A percentile compares a stretch with the other conserved stretches of the same genome.
Evolutionary conservation across 2,797 vertebrate species (phyloP).

Genomic region (Allenopithecus nigroviridis): DNA sequence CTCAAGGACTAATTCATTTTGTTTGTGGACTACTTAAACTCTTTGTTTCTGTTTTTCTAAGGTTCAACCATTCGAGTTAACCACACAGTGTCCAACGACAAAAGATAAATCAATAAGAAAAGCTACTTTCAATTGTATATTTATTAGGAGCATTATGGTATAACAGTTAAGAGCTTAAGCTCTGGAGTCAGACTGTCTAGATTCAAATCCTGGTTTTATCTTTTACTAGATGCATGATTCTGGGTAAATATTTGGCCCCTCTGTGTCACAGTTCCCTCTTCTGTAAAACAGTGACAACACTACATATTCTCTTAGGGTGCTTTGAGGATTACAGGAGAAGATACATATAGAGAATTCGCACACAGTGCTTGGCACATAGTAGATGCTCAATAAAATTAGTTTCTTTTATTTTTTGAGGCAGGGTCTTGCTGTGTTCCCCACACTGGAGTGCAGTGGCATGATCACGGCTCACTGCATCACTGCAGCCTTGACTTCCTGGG

Average conservation of each 20-base stretch:
- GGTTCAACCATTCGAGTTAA: not conserved
- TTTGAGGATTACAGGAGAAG: not conserved
- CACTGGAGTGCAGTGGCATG: too few species aligned
- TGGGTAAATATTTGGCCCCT: not conserved
- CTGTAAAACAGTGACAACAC: not conserved
- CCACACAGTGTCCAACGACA: not conserved
- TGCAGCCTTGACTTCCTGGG: too few species aligned
- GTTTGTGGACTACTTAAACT: not conserved
- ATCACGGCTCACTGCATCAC: too few species aligned
- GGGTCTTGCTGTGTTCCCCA: too few species aligned
- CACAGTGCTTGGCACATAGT: not conserved
- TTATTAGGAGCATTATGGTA: not conserved
- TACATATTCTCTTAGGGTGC: not conserved
- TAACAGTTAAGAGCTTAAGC: not conserved
- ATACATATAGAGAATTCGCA: not conserved
- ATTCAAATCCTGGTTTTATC: slow-evolving; percentile 35
- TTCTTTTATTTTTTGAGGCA: too few species aligned
- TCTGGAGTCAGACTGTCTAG: not conserved
- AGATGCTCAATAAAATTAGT: not conserved
- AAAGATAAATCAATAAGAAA: not conserved
- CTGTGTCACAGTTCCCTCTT: not conserved
- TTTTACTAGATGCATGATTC: not conserved
- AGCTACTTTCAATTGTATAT: not conserved
- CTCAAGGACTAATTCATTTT: slow-evolving; percentile 23
- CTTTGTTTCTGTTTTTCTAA: not conserved